phyloP scores from a whole-genome alignment of 2,888 invertebrate species.

The Lepeophtheirus nordmannii region DNA sequence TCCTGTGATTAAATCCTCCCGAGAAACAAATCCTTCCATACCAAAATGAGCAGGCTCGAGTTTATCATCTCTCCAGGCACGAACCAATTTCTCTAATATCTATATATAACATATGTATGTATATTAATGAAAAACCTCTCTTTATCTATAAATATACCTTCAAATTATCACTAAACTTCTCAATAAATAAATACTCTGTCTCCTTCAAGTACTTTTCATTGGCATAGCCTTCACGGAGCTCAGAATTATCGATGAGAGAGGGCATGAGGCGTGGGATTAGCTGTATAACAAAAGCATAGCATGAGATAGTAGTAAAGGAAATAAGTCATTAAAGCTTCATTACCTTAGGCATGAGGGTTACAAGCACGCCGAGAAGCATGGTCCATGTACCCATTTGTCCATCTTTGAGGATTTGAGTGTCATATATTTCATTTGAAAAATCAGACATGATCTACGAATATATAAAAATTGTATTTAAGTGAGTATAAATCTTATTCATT shows the following conservation, averaged over 20 bases:
- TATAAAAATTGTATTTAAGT: background rate
- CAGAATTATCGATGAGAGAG: slow-evolving; percentile 11
- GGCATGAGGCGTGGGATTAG: slow-evolving; percentile 9
- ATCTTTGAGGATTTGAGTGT: background rate
- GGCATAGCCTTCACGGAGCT: slow-evolving; percentile 6
- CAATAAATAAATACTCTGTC: slow-evolving; percentile 3
- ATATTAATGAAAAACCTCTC: background rate
- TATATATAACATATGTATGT: background rate
- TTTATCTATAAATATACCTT: background rate
- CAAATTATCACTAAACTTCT: slow-evolving; percentile 13
- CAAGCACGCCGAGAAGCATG: background rate
- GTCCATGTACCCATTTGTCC: slow-evolving; percentile 1
- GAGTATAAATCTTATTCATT: background rate
- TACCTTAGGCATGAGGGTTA: slow-evolving; percentile 3
- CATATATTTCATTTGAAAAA: background rate
- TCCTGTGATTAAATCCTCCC: slow-evolving; percentile 12
- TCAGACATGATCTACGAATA: background rate
- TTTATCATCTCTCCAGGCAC: background rate
- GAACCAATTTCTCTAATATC: background rate
- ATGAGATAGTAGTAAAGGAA: too few species aligned
- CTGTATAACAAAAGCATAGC: background rate
- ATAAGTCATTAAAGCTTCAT: too few species aligned
- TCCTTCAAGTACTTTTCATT: slow-evolving; percentile 12
- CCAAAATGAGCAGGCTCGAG: background rate
- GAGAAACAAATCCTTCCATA: background rate